Base-by-base conservation (phyloP, 2,113 vertebrate genomes). In the Natator depressus region DNA sequence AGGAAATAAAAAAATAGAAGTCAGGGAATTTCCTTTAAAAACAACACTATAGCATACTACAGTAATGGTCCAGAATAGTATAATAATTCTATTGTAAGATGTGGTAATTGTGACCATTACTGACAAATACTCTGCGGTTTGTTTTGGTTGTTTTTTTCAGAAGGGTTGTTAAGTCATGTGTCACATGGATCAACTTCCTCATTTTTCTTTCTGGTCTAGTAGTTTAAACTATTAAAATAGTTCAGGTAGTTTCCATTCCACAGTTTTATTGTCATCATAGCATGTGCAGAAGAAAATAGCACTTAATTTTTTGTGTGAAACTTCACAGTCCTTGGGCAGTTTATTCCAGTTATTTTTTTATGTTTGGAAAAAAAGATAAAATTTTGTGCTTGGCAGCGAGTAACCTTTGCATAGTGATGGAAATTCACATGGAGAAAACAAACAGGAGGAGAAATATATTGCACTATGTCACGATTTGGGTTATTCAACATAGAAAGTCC, bases 141-240 rank as follows among this genome's bases (percentile, higher is more conserved):
- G 49, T 80, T 93, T 90, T 94, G 62, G 82, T 20, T 89, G 47
- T 49, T 96, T 90, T 49, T 49, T 42, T 90, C 31, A 46, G 91
- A 54, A 75, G 72, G 17, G 72, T 90, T 57, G 84, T 89, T 0
- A 93, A 96, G 22, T 46, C 76, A 38, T 85, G 14, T 91, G 93
- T 97, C 93, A 96, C 91, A 88, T 93, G 96, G 93, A 93, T 89
- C 87, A 95, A 97, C 95, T 97, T 97, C 95, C 93, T 93, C 95
- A 93, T 97, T 97, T 90, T 96, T 95, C 82, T 94, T 62, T 82
- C 96, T 13, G 87, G 93, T 96, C 93, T 96, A 96, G 94, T 95
- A 97, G 91, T 88, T 93, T 93, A 93, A 96, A 89, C 84, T 81
- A 95, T 95, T 92, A 96, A 95, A 97, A 95, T 95, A 97, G 82